These are phyloP conservation scores for Batillaria attramentaria DNA, from an alignment of 1,140 invertebrate genomes.

Conservation along the genomic window DNA sequence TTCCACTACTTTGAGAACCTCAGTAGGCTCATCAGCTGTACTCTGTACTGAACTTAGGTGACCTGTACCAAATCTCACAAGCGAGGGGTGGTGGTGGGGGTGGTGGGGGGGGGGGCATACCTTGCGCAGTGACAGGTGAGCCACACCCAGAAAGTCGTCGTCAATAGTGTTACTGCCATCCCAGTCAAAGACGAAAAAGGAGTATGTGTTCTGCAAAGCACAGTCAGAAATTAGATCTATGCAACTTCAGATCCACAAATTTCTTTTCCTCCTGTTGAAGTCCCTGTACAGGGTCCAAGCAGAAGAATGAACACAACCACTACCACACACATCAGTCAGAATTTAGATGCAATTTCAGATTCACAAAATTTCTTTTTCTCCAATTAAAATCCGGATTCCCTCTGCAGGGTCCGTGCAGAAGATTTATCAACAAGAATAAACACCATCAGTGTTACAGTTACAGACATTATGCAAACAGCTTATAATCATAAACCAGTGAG, in stretches of 20 bases:
- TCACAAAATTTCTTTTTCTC: no score
- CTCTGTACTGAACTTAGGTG: no score
- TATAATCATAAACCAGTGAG: no score
- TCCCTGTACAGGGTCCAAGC: no score
- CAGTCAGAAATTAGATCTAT: conserved; percentile 25
- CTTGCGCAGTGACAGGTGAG: conserved; percentile 56
- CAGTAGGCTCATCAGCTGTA: no score
- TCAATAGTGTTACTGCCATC: conserved; percentile 66
- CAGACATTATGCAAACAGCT: no score
- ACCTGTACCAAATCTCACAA: not conserved
- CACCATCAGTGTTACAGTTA: no score
- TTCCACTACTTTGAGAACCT: no score
- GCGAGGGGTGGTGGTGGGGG: not conserved
- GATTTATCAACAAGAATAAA: no score
- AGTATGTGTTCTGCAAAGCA: conserved; percentile 72
- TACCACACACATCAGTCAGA: not conserved
- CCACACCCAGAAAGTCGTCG: conserved; percentile 69
- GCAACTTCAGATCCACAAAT: not conserved
- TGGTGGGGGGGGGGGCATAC: conserved; percentile 58
- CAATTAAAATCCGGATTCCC: no score
- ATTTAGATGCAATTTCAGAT: not conserved
- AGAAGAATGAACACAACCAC: not conserved
- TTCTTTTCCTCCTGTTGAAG: not conserved
- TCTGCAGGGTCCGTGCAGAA: no score
- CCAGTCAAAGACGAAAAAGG: conserved; percentile 71